Evolutionary conservation across 1,140 invertebrate genomes (phyloP), one percentile per base, ranked within the genome.

Genomic region (Cotesia typhae): DNA sequence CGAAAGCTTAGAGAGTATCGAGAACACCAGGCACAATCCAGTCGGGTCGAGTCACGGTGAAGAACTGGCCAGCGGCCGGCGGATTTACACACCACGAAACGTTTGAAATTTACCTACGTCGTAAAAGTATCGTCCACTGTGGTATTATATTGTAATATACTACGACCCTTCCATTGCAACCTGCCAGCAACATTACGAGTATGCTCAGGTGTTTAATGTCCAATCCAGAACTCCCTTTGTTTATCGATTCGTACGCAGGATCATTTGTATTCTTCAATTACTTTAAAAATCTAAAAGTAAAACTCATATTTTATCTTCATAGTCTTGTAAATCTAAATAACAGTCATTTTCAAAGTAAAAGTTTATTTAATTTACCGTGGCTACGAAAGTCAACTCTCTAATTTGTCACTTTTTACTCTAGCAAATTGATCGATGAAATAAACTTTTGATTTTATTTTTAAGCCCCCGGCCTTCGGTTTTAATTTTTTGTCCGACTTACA

Each of bases 1-100:
- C 35, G 53, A n/a, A 14, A n/a, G 41, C 53, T 67, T 20, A n/a
- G 20, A 67, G 20, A 35, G n/a, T 17, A 28, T 14, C 28, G 53
- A 59, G 36, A 69, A 14, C 4, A 70, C 14, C 10, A 10, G 14
- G 35, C 17, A 60, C 63, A 53, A 53, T 74, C 73, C 73, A 36
- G 5, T 35, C 63, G 63, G 66, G 61, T 70, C 53, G 67, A 70
- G 41, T 55, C 63, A 67, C 63, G 38, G 52, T 70, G 67, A 67
- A 74, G 68, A 70, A 74, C 73, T 74, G 73, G 55, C 73, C 67
- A 71, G 28, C 51, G 61, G 70, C 47, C 71, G 55, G 61, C 53
- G 73, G 68, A 70, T 70, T 67, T 70, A 74, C 73, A 70, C 61
- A 70, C 64, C 52, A 57, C 53, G 55, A 52, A 57, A 53, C 52